A percentile compares a stretch with the other conserved stretches of the same genome.
phyloP scores from a whole-genome alignment of 2,797 vertebrate species.

The Paratrypauchen microcephalus region DNA sequence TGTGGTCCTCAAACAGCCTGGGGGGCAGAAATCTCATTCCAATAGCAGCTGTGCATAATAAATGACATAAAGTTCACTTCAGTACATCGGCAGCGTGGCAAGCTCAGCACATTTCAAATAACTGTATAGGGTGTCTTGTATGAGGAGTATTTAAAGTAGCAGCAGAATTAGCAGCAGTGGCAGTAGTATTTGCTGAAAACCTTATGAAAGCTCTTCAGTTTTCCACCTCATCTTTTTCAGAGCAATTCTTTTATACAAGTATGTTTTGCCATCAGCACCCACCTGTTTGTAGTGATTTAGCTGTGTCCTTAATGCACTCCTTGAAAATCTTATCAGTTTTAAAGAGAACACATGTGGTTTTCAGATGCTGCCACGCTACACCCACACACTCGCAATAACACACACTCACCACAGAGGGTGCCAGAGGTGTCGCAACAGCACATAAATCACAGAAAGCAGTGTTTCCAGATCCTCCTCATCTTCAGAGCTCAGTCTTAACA shows the following conservation, averaged over 20 bases:
- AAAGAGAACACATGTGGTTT: slow-evolving; percentile 58
- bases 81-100: background rate
- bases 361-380: slow-evolving; percentile 36
- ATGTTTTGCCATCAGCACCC: slow-evolving; percentile 3
- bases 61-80: slow-evolving; percentile 1
- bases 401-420: slow-evolving; percentile 26
- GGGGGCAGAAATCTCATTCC: background rate
- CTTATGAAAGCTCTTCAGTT: background rate
- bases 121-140: background rate
- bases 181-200: background rate
- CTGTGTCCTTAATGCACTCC: slow-evolving; percentile 9
- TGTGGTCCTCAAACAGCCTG: background rate
- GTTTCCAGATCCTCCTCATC: slow-evolving; percentile 51
- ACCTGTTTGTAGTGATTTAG: slow-evolving; percentile 20
- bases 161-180: background rate
- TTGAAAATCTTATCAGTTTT: slow-evolving; percentile 53
- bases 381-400: slow-evolving; percentile 11
- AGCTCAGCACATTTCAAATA: background rate
- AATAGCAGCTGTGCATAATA: slow-evolving; percentile 4
- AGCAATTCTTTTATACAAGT: background rate
- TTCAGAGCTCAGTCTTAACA: slow-evolving; percentile 1
- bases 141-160: background rate
- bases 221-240: background rate
- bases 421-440: slow-evolving; percentile 52
- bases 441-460: slow-evolving; percentile 67